Evolutionary conservation across 2,888 invertebrate species (phyloP).

Genomic region (Brachynemurus nebulosus): DNA sequence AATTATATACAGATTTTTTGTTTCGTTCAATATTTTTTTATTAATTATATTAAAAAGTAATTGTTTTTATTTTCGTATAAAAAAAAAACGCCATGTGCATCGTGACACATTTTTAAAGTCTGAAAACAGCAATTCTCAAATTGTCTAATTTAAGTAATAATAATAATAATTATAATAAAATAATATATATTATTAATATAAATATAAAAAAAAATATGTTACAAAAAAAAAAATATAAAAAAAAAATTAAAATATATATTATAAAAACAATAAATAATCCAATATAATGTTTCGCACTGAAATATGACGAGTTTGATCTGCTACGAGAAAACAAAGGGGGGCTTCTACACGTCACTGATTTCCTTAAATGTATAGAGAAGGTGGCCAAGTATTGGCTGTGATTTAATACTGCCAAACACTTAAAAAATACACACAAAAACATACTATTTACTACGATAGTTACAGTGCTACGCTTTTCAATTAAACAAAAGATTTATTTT

Average conservation of each 20-base stretch:
- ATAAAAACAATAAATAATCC: conserved; percentile 18
- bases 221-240: conserved; percentile 19
- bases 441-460: too few relatives aligned
- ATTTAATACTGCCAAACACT: conserved; percentile 30
- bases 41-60: conserved; percentile 4
- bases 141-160: conserved; percentile 33
- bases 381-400: conserved; percentile 32
- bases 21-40: conserved; percentile 9
- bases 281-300: conserved; percentile 20
- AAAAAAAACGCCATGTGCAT: conserved; percentile 18
- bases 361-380: conserved; percentile 8
- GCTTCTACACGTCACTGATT: too few relatives aligned
- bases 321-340: conserved; percentile 11
- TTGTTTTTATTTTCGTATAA: conserved; percentile 9
- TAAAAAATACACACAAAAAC: too few relatives aligned
- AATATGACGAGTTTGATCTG: conserved; percentile 18
- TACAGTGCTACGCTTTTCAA: too few relatives aligned
- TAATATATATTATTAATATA: conserved; percentile 21
- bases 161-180: conserved; percentile 20
- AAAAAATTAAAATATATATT: conserved; percentile 23
- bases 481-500: too few relatives aligned
- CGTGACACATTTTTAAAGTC: conserved; percentile 33
- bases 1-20: conserved; percentile 1
- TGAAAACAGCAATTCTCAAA: conserved; percentile 36
- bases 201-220: conserved; percentile 24